These are phyloP conservation scores for Pangasianodon gigas DNA, from an alignment of 2,113 vertebrate genomes.

Conservation along the genomic window DNA sequence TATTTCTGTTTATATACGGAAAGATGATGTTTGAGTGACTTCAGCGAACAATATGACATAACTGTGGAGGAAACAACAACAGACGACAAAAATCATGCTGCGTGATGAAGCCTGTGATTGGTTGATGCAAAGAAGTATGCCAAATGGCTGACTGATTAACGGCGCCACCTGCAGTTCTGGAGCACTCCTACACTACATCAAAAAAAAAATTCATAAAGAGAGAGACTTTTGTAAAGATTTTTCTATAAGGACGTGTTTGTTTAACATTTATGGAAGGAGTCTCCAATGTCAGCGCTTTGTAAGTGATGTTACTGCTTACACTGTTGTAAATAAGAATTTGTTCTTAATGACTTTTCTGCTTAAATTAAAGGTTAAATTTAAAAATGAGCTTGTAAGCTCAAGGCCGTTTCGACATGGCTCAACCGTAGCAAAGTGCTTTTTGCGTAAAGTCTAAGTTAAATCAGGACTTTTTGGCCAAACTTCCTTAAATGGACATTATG, in stretches of 20 bases:
- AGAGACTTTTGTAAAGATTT: neutral
- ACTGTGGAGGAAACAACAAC: too few species aligned
- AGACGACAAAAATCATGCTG: too few species aligned
- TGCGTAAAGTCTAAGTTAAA: neutral
- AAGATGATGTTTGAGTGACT: neutral
- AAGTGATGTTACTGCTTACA: neutral
- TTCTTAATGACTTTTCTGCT: neutral
- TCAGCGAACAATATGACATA: too few species aligned
- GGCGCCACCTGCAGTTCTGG: neutral
- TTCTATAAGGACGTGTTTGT: neutral
- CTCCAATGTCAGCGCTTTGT: neutral
- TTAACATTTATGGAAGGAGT: neutral
- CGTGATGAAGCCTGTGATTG: neutral
- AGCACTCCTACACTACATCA: neutral
- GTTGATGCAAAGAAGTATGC: too few species aligned
- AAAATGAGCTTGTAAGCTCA: neutral
- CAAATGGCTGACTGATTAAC: neutral
- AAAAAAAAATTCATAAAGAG: too few species aligned
- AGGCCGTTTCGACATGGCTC: neutral
- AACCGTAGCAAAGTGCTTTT: neutral
- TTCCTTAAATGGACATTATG: too few species aligned
- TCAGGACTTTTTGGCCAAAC: too few species aligned
- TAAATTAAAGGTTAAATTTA: neutral
- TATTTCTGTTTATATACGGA: neutral
- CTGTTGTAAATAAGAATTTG: neutral